A percentile compares a stretch with the other conserved stretches of the same genome.
Evolutionary conservation across 2,888 invertebrate species (phyloP).

Genomic region (Cerceris rybyensis): DNA sequence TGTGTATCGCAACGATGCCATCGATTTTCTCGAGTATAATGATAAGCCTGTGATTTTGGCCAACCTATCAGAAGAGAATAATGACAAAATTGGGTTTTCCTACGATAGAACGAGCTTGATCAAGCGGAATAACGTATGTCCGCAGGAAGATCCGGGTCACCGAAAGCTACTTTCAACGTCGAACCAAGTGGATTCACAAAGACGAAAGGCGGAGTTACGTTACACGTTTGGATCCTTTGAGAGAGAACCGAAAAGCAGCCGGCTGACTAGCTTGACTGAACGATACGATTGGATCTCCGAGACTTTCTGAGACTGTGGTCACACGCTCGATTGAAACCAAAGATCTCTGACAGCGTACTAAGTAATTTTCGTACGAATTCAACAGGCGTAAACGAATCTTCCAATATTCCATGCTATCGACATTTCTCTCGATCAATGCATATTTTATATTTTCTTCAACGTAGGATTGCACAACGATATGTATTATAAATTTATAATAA

Average conservation of each 20-base stretch:
- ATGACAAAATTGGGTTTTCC: conserved; percentile 10
- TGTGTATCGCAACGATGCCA: too few species aligned
- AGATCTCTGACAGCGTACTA: conserved; percentile 35
- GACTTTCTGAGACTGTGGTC: conserved; percentile 16
- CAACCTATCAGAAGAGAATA: neutral
- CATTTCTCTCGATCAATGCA: neutral
- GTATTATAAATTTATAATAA: neutral
- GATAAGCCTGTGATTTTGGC: neutral
- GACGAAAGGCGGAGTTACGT: conserved; percentile 13
- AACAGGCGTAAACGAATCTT: neutral
- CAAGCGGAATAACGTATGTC: neutral
- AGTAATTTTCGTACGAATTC: conserved; percentile 31
- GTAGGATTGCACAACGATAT: neutral
- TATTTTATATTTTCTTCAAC: neutral
- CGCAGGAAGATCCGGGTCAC: conserved; percentile 14
- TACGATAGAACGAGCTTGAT: neutral
- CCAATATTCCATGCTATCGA: neutral
- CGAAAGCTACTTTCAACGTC: conserved; percentile 19
- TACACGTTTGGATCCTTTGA: conserved; percentile 22
- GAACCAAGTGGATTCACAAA: conserved; percentile 10
- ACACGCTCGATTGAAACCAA: conserved; percentile 26
- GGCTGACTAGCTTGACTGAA: conserved; percentile 2
- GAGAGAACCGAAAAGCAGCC: conserved; percentile 7
- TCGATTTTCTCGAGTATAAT: neutral
- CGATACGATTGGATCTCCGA: conserved; percentile 16